Conservation (phyloP, 2,797 vertebrate species). For the Morelia viridis region DNA sequence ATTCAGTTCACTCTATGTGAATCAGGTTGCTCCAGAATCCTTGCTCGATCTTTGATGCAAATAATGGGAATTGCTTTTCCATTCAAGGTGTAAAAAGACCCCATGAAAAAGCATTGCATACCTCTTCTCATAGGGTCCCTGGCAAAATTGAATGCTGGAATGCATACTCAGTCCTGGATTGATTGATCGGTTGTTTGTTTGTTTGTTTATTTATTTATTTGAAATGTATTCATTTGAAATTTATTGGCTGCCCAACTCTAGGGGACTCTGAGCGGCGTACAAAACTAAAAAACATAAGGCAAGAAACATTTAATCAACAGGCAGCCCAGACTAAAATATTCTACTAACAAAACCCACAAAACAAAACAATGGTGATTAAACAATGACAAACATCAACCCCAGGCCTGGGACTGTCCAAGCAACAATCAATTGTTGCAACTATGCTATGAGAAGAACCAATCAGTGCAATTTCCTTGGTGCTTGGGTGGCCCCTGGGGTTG, state of each 20-base stretch:
- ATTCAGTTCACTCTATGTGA: neutral
- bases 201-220: neutral
- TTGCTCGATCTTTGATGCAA: neutral
- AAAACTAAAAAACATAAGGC: neutral
- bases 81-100: too few relatives aligned
- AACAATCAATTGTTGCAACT: neutral
- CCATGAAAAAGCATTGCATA: too few relatives aligned
- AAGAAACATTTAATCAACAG: neutral
- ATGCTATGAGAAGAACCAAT: slow-evolving; percentile 37
- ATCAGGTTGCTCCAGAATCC: neutral
- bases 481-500: slow-evolving; percentile 61
- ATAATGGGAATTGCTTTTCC: too few relatives aligned
- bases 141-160: too few relatives aligned
- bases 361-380: neutral
- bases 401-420: neutral
- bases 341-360: neutral
- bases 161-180: neutral
- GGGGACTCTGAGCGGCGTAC: neutral
- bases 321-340: neutral
- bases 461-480: slow-evolving; percentile 50
- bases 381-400: neutral
- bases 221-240: neutral
- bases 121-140: too few relatives aligned
- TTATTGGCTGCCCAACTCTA: neutral
- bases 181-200: neutral